Base-by-base conservation (phyloP, 2,113 vertebrate genomes). In the Enhydra lutris region DNA sequence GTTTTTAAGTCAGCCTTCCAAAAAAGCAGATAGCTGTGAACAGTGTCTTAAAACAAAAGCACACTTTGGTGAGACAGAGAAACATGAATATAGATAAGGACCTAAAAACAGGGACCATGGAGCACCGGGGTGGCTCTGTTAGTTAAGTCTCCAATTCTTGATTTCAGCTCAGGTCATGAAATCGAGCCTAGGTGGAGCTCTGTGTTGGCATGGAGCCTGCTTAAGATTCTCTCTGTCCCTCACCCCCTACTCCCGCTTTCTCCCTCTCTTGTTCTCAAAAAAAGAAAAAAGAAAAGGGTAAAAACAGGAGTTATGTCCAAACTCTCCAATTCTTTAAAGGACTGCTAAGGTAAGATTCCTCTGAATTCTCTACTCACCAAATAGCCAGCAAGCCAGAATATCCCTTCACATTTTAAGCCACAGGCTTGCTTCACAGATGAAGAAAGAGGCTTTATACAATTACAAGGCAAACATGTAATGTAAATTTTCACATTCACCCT, bases 31-130 rank as follows among this genome's bases (percentile, higher is more conserved):
- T 34, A 85, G 29, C 65, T 63, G 52, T 89, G 63, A 85, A 14
- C 57, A 85, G 26, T 89, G 26, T 71, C 71, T 85, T 73, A 55
- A 93, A 91, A 52, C 63, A 91, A 89, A 97, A 86, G 34, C 47
- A 94, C 20, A 65, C 65, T 80, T 93, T 95, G n/a, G 59, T 55
- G 92, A 83, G 55, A 79, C 42, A 73, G 23, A 85, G 29, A 55
- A 81, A 90, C 59, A 15, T 7, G 21, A 59, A 50, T 67, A 85
- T 1, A 50, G 9, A 79, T 47, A 89, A 63, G 55, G 36, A 85
- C 26, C 11, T 93, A 39, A 90, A 78, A 78, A 47, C 14, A 47
- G 42, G 42, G 42, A 31, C 45, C 42, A 31, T 18, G 26, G 15
- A 45, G 39, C 24, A 23, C 13, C 6, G 0, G 39, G 24, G 39